Base-by-base conservation (phyloP, 2,797 vertebrate species). In the Neostethus bicornis region DNA sequence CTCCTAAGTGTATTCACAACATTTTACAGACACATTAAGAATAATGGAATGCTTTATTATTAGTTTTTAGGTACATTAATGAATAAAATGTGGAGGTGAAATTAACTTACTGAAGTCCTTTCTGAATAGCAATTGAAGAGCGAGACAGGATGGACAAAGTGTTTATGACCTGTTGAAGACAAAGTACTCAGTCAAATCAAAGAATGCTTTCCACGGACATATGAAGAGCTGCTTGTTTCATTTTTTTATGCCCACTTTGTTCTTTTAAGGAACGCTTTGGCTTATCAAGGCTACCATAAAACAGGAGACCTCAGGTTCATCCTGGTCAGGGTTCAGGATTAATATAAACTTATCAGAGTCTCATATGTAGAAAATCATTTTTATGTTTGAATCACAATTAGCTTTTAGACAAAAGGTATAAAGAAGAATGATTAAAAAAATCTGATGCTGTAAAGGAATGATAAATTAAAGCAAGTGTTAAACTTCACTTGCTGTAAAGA, bases 71-170 rank as follows among this genome's bases (percentile, higher is more conserved):
- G 8, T 21, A 4, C 9, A 48, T 12, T 14, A 34, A 29, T 1
- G 13, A 1, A 2, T 31, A 0, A 26, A 29, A 39, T 10, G 45
- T 1, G 54, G 2, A 52, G 44, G 37, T 21, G 57, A 14, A n/a
- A 42, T 35, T 56, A 9, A 92, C 92, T 94, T 82, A 96, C 95
- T 91, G 85, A 73, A 94, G 65, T 44, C 94, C 93, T 78, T 74
- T 92, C 65, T 90, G 90, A 50, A 85, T 57, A 6, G 94, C 91
- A 10, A 92, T 66, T 0, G 81, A 29, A 0, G 92, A 93, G 80
- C 93, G 93, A 29, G 95, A 96, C 51, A 96, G 85, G 34, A 90
- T 89, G 8, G 95, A 96, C 84, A 96, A 51, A 0, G 93, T 95
- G 34, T 89, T 89, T 28, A 96, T 94, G 47, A 96, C 95, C 95